These are phyloP conservation scores for Hesperophylax magnus DNA, from an alignment of 1,140 invertebrate genomes.

Conservation along the genomic window DNA sequence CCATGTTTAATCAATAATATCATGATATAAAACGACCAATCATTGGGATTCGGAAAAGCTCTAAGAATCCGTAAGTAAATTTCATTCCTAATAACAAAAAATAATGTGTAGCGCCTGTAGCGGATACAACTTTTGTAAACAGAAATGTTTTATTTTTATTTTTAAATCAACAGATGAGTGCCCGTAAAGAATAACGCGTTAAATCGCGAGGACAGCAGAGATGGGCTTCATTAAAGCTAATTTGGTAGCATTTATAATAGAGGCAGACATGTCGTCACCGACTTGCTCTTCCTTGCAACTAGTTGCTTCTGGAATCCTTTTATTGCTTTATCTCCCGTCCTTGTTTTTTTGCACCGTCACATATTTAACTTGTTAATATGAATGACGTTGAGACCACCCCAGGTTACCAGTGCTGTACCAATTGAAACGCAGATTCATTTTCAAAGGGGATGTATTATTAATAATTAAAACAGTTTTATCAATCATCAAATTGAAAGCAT, in stretches of 20 bases:
- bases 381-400: slow-evolving; percentile 49
- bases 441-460: too few relatives aligned
- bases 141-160: background rate
- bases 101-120: background rate
- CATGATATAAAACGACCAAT: too few relatives aligned
- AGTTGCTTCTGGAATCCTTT: slow-evolving; percentile 45
- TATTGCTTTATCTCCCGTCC: slow-evolving; percentile 32
- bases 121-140: slow-evolving; percentile 3
- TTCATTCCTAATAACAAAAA: too few relatives aligned
- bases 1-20: too few relatives aligned
- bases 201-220: slow-evolving; percentile 39
- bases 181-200: slow-evolving; percentile 29
- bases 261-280: slow-evolving; percentile 46
- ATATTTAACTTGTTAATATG: slow-evolving; percentile 51
- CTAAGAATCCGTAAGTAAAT: too few relatives aligned
- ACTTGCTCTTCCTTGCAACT: slow-evolving; percentile 31
- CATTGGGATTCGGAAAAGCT: too few relatives aligned
- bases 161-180: slow-evolving; percentile 11
- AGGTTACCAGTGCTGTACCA: slow-evolving; percentile 6
- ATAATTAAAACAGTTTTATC: too few relatives aligned
- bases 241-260: slow-evolving; percentile 53
- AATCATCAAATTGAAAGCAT: too few relatives aligned
- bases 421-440: too few relatives aligned
- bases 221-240: slow-evolving; percentile 53
- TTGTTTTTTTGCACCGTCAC: slow-evolving; percentile 53